A percentile compares a stretch with the other conserved stretches of the same genome.
phyloP scores from a whole-genome alignment of 2,888 invertebrate genomes.

The Xylota segnis region DNA sequence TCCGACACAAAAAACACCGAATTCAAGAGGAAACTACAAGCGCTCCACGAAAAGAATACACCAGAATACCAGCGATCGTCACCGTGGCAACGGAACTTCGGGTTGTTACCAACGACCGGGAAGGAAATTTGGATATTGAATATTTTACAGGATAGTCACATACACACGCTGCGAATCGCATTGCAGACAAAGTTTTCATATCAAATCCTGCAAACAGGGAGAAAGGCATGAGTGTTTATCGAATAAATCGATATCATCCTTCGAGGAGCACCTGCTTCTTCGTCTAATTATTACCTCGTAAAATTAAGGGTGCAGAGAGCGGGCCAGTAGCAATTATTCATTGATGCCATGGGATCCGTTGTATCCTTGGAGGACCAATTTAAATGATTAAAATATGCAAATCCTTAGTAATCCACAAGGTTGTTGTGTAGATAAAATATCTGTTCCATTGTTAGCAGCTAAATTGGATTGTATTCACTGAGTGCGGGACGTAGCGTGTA shows the following conservation, averaged over 20 bases:
- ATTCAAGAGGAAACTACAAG: constrained; percentile 40
- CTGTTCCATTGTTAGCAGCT: constrained; percentile 63
- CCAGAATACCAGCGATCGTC: constrained; percentile 43
- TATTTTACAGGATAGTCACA: constrained; percentile 56
- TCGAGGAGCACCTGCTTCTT: constrained; percentile 56
- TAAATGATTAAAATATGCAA: constrained; percentile 75
- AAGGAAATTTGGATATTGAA: constrained; percentile 69
- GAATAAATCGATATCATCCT: constrained; percentile 63
- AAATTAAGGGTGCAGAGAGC: constrained; percentile 49
- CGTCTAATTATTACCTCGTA: constrained; percentile 76
- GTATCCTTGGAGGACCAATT: constrained; percentile 68
- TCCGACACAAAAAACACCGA: constrained; percentile 78
- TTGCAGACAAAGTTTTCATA: constrained; percentile 70
- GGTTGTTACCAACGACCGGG: constrained; percentile 71
- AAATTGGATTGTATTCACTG: constrained; percentile 70
- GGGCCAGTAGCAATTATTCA: constrained; percentile 67
- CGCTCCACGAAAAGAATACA: constrained; percentile 37
- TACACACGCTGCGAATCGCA: constrained; percentile 31
- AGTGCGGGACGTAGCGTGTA: background rate
- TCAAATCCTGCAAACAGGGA: constrained; percentile 28
- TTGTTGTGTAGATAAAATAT: constrained; percentile 71
- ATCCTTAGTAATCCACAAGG: constrained; percentile 72
- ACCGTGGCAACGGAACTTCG: constrained; percentile 68
- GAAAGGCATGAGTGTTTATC: constrained; percentile 48
- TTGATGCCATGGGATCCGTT: constrained; percentile 65